Base-by-base conservation (phyloP, 1,140 invertebrate species). In the Atta colombica region DNA sequence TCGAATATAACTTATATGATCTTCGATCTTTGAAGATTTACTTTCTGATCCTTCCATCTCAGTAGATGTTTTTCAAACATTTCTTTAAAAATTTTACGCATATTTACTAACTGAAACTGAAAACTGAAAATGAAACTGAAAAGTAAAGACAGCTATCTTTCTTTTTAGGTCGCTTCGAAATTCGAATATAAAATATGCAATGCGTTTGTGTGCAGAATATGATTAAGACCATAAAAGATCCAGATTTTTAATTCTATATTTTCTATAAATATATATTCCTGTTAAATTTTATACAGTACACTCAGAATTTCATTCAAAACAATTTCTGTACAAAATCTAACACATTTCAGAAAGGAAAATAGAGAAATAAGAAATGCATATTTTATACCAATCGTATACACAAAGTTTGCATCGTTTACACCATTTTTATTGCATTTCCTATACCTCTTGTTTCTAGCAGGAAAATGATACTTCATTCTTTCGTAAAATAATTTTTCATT, bases 21-120 rank as follows among this genome's bases (percentile, higher is more conserved):
- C 21, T 55, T 53, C 49, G 78, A 69, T 82, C 51, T 84, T 51
- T 39, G 12, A 84, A 75, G 69, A 84, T 63, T 18, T 61, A 31
- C 7, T 35, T 21, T 51, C 55, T 51, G 39, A 75, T 81, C 51
- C 77, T 49, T 55, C 28, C n/a, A 53, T 68, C 25, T 61, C 35
- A 69, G 25, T 16, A 61, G 25, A 18, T 2, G 6, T 60, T 39
- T 74, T 60, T 74, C 25, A 58, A 35, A 18, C 1, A 4, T 21
- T 71, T 53, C n/a, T 25, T 25, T 7, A 55, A 25, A 61, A 49
- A 74, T 61, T 82, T 1, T 58, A 72, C 14, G 18, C 21, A 31
- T 71, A 35, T 28, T 81, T 71, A 51, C 18, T n/a, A 72, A 39
- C 35, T 7, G 6, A 39, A 39, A 39, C 35, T 39, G 35, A 5